Conservation (phyloP, 2,797 vertebrate genomes). For the Pristis pectinata region DNA sequence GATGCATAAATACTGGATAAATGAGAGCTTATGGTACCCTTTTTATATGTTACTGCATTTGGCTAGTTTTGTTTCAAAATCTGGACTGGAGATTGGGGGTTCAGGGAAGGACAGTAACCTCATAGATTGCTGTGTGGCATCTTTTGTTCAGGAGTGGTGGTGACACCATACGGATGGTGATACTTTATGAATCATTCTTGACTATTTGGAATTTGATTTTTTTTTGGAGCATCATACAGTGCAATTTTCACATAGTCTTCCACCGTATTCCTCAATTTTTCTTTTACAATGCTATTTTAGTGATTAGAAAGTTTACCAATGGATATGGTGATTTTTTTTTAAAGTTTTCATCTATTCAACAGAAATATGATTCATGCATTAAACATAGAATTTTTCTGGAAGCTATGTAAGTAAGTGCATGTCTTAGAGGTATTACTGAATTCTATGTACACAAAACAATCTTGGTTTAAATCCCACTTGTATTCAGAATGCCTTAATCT, state of each 20-base stretch:
- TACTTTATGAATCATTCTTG: not conserved
- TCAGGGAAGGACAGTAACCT: not conserved
- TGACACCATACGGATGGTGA: not conserved
- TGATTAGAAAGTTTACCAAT: not conserved
- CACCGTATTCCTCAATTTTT: no score
- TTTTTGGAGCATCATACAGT: not conserved
- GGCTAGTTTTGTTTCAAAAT: no score
- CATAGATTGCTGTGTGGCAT: not conserved
- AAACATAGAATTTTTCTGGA: not conserved
- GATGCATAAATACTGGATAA: no score
- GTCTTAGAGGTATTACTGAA: constrained; percentile 14
- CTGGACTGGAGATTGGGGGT: not conserved
- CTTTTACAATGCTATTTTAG: not conserved
- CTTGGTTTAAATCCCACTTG: constrained; percentile 2
- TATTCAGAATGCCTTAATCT: not conserved
- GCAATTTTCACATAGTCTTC: not conserved
- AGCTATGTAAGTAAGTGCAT: constrained; percentile 10
- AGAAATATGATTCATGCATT: not conserved
- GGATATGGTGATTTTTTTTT: not conserved
- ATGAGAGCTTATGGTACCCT: no score
- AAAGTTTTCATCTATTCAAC: constrained; percentile 4
- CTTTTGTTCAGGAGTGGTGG: not conserved
- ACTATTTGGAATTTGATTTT: not conserved
- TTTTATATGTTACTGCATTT: no score
- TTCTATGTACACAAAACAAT: constrained; percentile 19